These are phyloP conservation scores for Chrysolina americana DNA, from an alignment of 2,888 invertebrate genomes.

Conservation along the genomic window DNA sequence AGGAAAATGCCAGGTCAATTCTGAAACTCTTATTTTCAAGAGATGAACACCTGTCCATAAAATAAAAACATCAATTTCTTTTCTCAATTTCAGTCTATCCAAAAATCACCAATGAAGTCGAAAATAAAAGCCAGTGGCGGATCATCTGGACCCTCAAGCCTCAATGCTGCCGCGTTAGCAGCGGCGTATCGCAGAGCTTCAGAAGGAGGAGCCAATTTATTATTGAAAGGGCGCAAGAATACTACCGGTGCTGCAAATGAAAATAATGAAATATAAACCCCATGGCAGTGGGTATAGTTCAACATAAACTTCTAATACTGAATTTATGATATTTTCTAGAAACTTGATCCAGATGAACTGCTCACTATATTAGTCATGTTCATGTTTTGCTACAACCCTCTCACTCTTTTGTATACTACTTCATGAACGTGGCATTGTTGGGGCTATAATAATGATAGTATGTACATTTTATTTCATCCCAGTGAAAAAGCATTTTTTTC, in stretches of 20 bases:
- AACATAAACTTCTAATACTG: too few relatives aligned
- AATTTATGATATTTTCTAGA: too few relatives aligned
- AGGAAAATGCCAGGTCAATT: too few relatives aligned
- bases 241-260: conserved; percentile 66
- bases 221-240: conserved; percentile 77
- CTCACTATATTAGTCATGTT: too few relatives aligned
- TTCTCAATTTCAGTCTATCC: conserved; percentile 42
- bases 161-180: conserved; percentile 72
- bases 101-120: conserved; percentile 51
- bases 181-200: conserved; percentile 82
- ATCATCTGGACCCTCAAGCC: conserved; percentile 73
- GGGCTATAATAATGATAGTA: too few relatives aligned
- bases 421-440: too few relatives aligned
- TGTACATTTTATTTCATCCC: too few relatives aligned
- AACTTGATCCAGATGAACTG: too few relatives aligned
- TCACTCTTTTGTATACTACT: too few relatives aligned
- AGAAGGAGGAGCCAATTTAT: conserved; percentile 85
- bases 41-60: background rate
- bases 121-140: conserved; percentile 40
- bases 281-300: background rate
- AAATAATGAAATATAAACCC: conserved; percentile 16
- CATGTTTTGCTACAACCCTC: too few relatives aligned
- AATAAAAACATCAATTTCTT: background rate
- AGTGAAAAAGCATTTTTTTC: too few relatives aligned
- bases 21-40: too few relatives aligned